Percentiles rank a stretch among this genome's conserved stretches.
Conservation (phyloP, 1,140 invertebrate genomes). For the Orius insidiosus region DNA sequence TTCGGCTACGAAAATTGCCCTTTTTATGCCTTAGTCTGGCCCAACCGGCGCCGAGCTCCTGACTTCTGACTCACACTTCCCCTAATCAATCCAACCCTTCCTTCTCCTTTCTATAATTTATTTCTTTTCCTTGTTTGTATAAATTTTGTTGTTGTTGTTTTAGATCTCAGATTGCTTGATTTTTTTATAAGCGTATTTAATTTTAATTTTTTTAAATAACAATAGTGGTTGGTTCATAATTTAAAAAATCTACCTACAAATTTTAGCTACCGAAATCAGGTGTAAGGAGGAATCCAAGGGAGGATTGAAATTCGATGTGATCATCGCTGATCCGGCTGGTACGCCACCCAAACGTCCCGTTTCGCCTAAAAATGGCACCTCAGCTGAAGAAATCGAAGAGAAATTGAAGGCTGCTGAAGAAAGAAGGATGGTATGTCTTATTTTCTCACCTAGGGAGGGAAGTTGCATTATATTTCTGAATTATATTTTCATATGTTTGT, state of each 20-base stretch:
- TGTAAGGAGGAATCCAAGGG: constrained; percentile 78
- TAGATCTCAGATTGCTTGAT: no score
- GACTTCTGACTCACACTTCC: background rate
- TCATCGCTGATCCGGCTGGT: constrained; percentile 61
- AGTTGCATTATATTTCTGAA: background rate
- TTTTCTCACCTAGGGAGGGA: no score
- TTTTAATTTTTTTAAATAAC: no score
- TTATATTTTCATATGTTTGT: background rate
- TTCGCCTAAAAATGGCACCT: constrained; percentile 34
- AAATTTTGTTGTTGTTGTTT: background rate
- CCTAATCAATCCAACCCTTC: background rate
- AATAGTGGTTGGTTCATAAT: no score
- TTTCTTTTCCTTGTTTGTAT: background rate
- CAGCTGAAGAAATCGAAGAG: constrained; percentile 70
- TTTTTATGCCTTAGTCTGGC: background rate
- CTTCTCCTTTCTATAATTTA: background rate
- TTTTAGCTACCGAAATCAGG: constrained; percentile 65
- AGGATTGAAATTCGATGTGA: constrained; percentile 82
- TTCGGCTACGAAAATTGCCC: no score
- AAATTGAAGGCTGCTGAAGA: constrained; percentile 83
- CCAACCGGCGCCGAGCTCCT: background rate
- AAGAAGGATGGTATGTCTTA: constrained; percentile 53
- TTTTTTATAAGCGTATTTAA: no score
- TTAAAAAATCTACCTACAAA: constrained; percentile 1
- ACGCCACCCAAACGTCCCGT: constrained; percentile 40